Evolutionary conservation across 37 sponge, comb jelly and placozoan genomes (phyloP), one percentile per base, ranked within the genome.

Genomic region (Cladorhizidae sp.): DNA sequence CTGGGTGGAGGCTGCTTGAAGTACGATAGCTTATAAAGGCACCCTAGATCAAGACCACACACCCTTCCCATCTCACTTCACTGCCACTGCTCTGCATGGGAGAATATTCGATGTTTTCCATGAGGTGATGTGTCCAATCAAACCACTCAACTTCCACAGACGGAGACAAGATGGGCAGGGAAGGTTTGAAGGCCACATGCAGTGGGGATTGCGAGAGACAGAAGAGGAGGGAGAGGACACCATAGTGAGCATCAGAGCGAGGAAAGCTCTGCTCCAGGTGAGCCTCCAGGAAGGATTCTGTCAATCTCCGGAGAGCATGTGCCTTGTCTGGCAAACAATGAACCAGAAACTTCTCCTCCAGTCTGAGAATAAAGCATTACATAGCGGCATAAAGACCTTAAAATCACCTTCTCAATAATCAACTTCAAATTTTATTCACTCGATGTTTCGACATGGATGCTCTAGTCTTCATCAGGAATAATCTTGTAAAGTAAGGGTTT

Each of bases 201-300:
- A 79, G 50, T 14, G 80, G 90, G 23, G 85, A 80, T 12, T 84
- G 54, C 0, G 90, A 80, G 18, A 89, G 51, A 36, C 63, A 75
- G 64, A 89, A 81, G 45, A 89, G 81, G 14, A 84, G 41, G 50
- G 52, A 69, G n/a, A 89, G 75, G 5, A 63, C 23, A 29, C 77
- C 76, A 85, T 89, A 89, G 70, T 85, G 90, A 28, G 75, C 58
- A 32, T 84, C 85, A n/a, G 86, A 84, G 76, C 80, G 58, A 21
- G 39, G 61, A 42, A 40, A 76, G 74, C 57, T 74, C 20, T n/a
- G 37, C 49, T 83, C 78, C 26, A 85, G 61, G 0, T 49, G 40
- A 12, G 11, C 31, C 6, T 23, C 26, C 26, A 84, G 72, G 61
- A 89, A 89, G 21, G 45, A 22, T 25, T 74, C 38, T 20, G 76